Evolutionary conservation across 2,113 vertebrate genomes (phyloP), one percentile per base, ranked within the genome.

Genomic region (Lates calcarifer): DNA sequence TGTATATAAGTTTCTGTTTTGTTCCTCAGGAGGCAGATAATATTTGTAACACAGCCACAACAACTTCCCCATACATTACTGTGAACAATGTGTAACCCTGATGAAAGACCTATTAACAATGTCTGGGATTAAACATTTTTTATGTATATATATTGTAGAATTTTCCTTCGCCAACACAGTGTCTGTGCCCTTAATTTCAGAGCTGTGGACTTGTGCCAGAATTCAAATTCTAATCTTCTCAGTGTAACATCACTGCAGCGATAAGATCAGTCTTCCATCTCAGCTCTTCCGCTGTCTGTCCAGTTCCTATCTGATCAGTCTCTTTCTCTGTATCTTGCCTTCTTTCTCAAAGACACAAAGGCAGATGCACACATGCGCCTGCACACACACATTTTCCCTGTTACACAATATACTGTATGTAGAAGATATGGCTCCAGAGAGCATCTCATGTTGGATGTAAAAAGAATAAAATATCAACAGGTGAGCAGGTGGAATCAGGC

Each of bases 221-320:
- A 90, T 87, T 87, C 47, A 82, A 87, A 89, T 89, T 85, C 60
- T 80, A 87, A 91, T 91, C 82, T 82, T 75, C 63, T 68, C 85
- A 69, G 76, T 85, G 45, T 85, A 79, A 87, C 90, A 87, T 91
- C 85, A 79, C 68, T 74, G 65, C 62, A 62, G 65, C 45, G 76
- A 91, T 90, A 90, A 66, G 55, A 92, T 90, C 89, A 63, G 76
- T 77, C 82, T 84, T 84, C 86, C 85, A 91, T 88, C 84, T 88
- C 77, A 77, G 86, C 70, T 83, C 76, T 84, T 87, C 76, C 70
- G 73, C 86, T 73, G 88, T 87, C 88, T 81, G 77, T 86, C 81
- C 82, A 79, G 11, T 60, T 77, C 79, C 37, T 84, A 84, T 90
- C 82, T 84, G 68, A 87, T 85, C 81, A 65, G 82, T 85, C 82